These are phyloP conservation scores for Porphyrio hochstetteri DNA, from an alignment of 2,113 vertebrate species.

Conservation along the genomic window DNA sequence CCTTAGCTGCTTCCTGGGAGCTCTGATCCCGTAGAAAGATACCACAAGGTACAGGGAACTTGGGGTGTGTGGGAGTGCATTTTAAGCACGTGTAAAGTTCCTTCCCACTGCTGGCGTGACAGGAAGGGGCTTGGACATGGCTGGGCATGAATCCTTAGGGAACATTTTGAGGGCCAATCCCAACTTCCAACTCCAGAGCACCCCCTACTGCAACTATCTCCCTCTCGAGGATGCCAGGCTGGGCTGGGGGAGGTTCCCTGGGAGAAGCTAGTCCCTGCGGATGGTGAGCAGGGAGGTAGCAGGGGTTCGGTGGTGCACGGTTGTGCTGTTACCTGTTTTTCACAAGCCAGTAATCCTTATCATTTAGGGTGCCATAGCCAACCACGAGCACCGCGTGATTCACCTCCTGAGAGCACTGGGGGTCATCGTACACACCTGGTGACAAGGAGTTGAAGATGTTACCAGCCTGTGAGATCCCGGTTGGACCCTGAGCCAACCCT, in stretches of 20 bases:
- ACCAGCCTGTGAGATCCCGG: fast-evolving
- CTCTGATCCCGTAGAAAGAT: neutral
- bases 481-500: neutral
- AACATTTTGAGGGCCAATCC: fast-evolving
- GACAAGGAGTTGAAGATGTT: neutral
- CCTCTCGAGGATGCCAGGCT: neutral
- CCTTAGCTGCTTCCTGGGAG: fast-evolving
- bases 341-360: constrained; percentile 90
- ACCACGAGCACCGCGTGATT: constrained; percentile 86
- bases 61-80: fast-evolving
- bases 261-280: fast-evolving
- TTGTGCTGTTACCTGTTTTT: constrained; percentile 87
- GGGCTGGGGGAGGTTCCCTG: no score
- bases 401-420: constrained; percentile 71
- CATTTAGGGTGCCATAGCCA: constrained; percentile 84
- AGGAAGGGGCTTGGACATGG: fast-evolving
- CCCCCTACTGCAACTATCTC: neutral
- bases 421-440: constrained; percentile 87
- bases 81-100: neutral
- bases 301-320: fast-evolving
- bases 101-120: neutral
- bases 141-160: fast-evolving
- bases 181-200: fast-evolving
- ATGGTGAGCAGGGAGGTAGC: fast-evolving
- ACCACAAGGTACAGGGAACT: neutral